Conservation (phyloP, 2,113 vertebrate species). For the Drymodes brunneopygia region DNA sequence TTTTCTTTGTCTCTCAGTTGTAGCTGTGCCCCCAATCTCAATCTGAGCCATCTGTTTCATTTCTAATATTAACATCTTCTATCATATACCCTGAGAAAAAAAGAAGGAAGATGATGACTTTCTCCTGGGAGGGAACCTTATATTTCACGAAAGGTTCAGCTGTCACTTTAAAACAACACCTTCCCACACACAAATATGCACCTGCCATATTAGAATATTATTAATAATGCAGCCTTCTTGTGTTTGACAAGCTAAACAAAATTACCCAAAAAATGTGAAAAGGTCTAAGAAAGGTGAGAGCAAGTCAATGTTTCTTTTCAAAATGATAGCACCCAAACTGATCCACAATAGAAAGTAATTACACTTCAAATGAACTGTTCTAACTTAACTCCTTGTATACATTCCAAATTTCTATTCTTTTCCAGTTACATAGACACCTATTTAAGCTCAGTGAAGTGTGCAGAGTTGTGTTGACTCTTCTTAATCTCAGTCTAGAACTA, state of each 20-base stretch:
- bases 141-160: constrained; percentile 48
- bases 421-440: not conserved
- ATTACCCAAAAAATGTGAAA: constrained; percentile 33
- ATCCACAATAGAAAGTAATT: not conserved
- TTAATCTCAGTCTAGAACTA: not conserved
- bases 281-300: constrained; percentile 26
- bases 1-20: constrained; percentile 1
- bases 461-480: not conserved
- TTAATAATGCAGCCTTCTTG: constrained; percentile 45
- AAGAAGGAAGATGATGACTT: not conserved
- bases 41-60: constrained; percentile 48
- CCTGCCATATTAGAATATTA: constrained; percentile 58
- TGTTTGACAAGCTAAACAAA: constrained; percentile 52
- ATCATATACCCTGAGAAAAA: not conserved
- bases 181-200: constrained; percentile 37
- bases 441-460: not conserved
- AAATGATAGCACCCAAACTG: not conserved
- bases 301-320: constrained; percentile 12
- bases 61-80: constrained; percentile 55
- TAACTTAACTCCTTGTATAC: not conserved
- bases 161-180: constrained; percentile 45
- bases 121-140: constrained; percentile 32
- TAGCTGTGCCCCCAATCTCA: constrained; percentile 18
- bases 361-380: constrained; percentile 3
- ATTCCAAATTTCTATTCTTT: not conserved